phyloP scores from a whole-genome alignment of 1,140 invertebrate genomes.

The Pogonognathellus flavescens region DNA sequence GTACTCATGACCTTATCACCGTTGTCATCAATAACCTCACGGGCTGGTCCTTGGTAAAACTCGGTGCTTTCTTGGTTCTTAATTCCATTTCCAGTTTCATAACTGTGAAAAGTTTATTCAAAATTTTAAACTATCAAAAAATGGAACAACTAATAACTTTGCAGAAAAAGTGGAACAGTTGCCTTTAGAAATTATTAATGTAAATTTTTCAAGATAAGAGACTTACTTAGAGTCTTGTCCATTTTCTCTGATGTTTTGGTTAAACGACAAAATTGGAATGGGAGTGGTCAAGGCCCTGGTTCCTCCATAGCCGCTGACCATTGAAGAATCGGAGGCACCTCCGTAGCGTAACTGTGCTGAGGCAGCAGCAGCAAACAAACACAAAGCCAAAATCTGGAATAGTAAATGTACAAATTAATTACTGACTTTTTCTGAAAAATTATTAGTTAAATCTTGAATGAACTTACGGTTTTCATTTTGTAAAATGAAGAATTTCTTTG shows the following conservation, averaged over 20 bases:
- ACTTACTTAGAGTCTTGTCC: neutral
- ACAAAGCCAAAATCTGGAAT: slow-evolving; percentile 2
- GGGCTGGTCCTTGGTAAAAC: neutral
- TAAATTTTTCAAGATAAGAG: no score
- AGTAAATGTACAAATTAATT: neutral
- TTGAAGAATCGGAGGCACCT: neutral
- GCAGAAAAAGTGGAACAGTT: neutral
- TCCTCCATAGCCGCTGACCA: neutral
- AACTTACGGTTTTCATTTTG: slow-evolving; percentile 20
- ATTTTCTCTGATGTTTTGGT: neutral
- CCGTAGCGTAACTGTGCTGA: neutral
- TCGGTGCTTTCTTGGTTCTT: slow-evolving; percentile 5
- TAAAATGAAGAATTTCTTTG: neutral
- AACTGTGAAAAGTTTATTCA: neutral
- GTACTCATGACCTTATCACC: no score
- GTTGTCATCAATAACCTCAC: neutral
- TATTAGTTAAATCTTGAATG: neutral
- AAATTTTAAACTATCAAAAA: neutral
- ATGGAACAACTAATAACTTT: neutral
- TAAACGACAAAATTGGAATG: neutral
- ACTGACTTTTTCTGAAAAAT: neutral
- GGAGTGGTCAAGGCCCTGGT: neutral
- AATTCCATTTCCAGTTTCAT: slow-evolving; percentile 30
- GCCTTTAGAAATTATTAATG: no score
- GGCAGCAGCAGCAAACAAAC: slow-evolving; percentile 3